These are phyloP conservation scores for Benitochromis conjunctus DNA, from an alignment of 2,113 vertebrate species.

Conservation along the genomic window DNA sequence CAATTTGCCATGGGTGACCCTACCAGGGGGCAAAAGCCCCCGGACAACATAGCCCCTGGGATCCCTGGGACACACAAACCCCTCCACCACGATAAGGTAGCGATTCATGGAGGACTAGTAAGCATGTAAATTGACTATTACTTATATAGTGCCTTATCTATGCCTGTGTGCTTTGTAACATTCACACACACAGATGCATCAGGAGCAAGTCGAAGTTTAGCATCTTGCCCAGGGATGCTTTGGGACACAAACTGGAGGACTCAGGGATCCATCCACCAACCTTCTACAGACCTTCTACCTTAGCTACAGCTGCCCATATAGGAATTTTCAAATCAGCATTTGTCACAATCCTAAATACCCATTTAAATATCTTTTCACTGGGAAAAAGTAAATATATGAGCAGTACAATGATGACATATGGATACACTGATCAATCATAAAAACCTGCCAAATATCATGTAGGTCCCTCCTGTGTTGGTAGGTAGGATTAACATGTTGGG, in stretches of 20 bases:
- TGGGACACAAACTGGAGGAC: no score
- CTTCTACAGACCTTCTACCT: neutral
- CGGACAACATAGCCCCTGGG: no score
- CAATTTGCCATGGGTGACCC: no score
- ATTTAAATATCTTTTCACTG: neutral
- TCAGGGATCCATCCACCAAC: neutral
- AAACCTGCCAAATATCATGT: neutral
- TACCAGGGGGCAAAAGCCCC: no score
- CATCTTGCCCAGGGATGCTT: neutral
- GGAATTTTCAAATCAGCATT: neutral
- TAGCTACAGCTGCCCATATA: neutral
- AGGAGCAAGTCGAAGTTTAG: neutral
- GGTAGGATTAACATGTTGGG: neutral
- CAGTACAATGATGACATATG: neutral
- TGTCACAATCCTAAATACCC: neutral
- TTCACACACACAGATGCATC: neutral
- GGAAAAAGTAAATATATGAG: neutral
- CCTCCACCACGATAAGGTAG: no score
- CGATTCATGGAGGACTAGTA: neutral
- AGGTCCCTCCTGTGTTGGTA: neutral
- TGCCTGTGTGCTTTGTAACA: rapidly evolving
- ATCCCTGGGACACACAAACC: no score
- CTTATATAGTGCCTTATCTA: neutral
- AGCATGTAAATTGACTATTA: neutral
- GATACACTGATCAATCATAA: neutral